Evolutionary conservation across 2,113 vertebrate species (phyloP).

Genomic region (Irena cyanogastra): DNA sequence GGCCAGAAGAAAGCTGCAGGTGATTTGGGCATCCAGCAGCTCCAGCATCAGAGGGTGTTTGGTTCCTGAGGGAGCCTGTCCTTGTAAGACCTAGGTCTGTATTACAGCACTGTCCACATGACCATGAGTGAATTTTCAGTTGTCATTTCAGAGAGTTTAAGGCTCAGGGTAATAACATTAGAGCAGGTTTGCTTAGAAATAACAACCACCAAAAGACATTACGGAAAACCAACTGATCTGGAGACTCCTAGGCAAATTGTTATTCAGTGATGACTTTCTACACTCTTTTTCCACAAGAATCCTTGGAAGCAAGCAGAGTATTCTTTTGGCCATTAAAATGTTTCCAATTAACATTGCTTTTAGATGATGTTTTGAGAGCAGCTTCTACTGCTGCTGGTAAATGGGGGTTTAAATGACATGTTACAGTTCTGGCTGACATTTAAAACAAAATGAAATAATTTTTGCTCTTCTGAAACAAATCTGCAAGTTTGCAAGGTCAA

Average conservation of each 20-base stretch:
- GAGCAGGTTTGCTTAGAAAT: not conserved
- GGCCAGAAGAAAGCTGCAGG: not conserved
- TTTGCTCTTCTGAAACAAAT: not conserved
- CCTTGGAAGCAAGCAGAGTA: not conserved
- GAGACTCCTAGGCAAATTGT: not conserved
- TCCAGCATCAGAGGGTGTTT: not conserved
- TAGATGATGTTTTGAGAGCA: not conserved
- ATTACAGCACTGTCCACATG: not conserved
- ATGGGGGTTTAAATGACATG: not conserved
- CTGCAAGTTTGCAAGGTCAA: not conserved
- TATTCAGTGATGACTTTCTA: not conserved
- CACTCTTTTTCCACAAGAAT: not conserved
- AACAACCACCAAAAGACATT: not conserved
- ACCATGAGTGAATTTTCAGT: not conserved
- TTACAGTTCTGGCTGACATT: not conserved
- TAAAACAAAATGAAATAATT: not conserved
- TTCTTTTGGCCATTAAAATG: not conserved
- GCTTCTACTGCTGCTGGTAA: not conserved
- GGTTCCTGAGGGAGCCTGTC: not conserved
- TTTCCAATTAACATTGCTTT: not conserved
- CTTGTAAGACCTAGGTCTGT: not conserved
- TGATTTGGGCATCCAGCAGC: not conserved
- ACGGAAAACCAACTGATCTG: not conserved
- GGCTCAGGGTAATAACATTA: not conserved
- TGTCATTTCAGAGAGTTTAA: not conserved